These are phyloP conservation scores for Neoseiulus cucumeris DNA, from an alignment of 1,140 invertebrate genomes.

Conservation along the genomic window DNA sequence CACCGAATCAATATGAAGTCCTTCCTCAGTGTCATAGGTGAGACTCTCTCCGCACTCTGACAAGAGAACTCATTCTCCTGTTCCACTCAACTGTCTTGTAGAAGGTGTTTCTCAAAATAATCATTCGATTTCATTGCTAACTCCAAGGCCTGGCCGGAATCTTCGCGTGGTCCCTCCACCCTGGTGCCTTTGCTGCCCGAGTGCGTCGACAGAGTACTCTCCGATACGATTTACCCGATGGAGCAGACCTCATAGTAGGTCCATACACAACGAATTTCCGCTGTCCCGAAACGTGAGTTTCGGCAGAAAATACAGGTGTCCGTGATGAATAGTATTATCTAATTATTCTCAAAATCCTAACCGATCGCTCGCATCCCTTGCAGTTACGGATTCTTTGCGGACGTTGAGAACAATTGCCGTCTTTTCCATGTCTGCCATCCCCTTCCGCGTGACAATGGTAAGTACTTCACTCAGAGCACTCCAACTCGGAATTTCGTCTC, in stretches of 20 bases:
- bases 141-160: too few relatives aligned
- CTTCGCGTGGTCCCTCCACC: too few relatives aligned
- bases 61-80: too few relatives aligned
- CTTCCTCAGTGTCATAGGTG: too few relatives aligned
- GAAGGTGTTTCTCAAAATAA: too few relatives aligned
- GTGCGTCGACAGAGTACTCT: neutral
- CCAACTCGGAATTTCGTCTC: too few relatives aligned
- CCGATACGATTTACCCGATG: conserved; percentile 21
- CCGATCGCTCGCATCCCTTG: neutral
- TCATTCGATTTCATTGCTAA: too few relatives aligned
- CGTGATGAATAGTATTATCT: neutral
- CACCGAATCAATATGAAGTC: too few relatives aligned
- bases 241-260: conserved; percentile 20
- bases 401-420: conserved; percentile 26
- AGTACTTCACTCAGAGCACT: neutral
- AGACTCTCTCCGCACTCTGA: too few relatives aligned
- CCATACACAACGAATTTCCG: conserved; percentile 21
- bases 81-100: too few relatives aligned
- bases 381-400: conserved; percentile 27
- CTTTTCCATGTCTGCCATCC: conserved; percentile 28
- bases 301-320: neutral
- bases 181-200: neutral
- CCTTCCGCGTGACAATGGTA: conserved; percentile 15
- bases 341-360: neutral
- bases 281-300: conserved; percentile 20